Conservation (phyloP, 1,140 invertebrate species). For the Eurosta solidaginis region DNA sequence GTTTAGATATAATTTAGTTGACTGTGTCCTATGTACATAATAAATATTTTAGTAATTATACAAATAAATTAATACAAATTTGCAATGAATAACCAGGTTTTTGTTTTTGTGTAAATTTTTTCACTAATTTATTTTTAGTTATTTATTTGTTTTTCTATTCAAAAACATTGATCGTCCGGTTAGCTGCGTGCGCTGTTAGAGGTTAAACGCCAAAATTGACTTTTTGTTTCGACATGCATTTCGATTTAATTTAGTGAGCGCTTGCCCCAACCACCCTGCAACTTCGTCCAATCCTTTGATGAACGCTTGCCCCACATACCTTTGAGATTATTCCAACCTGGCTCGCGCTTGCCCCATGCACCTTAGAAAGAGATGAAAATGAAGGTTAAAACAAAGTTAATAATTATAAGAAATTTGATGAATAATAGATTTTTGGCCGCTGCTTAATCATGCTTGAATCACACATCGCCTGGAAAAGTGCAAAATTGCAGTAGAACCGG, state of each 20-base stretch:
- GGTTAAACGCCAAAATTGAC: neutral
- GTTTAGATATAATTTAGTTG: neutral
- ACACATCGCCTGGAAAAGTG: no score
- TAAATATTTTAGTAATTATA: neutral
- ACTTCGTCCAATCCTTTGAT: slow-evolving; percentile 51
- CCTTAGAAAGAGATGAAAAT: no score
- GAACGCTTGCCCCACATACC: slow-evolving; percentile 73
- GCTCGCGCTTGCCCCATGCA: slow-evolving; percentile 72
- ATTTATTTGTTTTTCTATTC: neutral
- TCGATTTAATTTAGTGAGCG: slow-evolving; percentile 37
- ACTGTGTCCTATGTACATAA: neutral
- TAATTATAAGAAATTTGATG: neutral
- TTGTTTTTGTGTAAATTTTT: neutral
- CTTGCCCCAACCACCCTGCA: slow-evolving; percentile 56
- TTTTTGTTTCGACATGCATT: slow-evolving; percentile 37
- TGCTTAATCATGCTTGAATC: no score
- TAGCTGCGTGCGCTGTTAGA: neutral
- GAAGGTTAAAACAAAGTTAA: slow-evolving; percentile 29
- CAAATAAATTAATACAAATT: neutral
- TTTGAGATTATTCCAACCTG: slow-evolving; percentile 74
- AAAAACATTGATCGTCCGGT: neutral
- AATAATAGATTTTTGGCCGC: no score
- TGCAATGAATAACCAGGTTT: neutral
- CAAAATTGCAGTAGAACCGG: no score
- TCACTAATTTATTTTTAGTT: neutral